Evolutionary conservation across 2,797 vertebrate genomes (phyloP).

Genomic region (Sternotherus odoratus): DNA sequence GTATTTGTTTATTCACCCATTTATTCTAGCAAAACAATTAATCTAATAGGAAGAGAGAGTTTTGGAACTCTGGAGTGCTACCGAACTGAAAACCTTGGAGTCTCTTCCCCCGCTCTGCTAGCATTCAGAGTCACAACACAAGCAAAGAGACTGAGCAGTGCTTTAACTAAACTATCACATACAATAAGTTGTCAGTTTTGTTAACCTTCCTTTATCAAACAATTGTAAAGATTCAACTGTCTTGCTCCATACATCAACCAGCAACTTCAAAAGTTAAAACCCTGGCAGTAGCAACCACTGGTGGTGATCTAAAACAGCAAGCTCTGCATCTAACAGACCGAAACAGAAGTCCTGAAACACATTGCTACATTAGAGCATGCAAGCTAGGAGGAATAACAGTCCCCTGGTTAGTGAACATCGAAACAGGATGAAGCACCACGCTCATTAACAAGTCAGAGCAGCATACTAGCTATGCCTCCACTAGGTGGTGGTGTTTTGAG

Average conservation of each 20-base stretch:
- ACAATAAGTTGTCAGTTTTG: too few species aligned
- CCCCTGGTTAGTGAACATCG: not conserved
- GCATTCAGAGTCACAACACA: not conserved
- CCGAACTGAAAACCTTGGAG: not conserved
- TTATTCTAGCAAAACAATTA: constrained; percentile 7
- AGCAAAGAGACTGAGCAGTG: rapidly evolving
- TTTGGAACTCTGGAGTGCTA: not conserved
- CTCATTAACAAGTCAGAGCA: not conserved
- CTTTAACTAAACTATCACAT: not conserved
- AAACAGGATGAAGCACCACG: not conserved
- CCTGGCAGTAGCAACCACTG: not conserved
- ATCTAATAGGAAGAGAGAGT: not conserved
- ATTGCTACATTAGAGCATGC: not conserved
- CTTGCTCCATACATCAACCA: not conserved
- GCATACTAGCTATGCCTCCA: not conserved
- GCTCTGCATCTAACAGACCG: not conserved
- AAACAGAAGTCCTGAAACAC: not conserved
- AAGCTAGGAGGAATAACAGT: not conserved
- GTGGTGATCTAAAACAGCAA: not conserved
- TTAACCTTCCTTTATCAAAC: not conserved
- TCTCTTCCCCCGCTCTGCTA: rapidly evolving
- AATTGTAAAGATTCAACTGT: not conserved
- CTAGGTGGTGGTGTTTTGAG: not conserved
- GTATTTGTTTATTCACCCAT: not conserved
- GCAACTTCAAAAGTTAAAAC: not conserved